A percentile compares a stretch with the other conserved stretches of the same genome.
Conservation (phyloP, 2,113 vertebrate genomes). For the Scartelaos histophorus region DNA sequence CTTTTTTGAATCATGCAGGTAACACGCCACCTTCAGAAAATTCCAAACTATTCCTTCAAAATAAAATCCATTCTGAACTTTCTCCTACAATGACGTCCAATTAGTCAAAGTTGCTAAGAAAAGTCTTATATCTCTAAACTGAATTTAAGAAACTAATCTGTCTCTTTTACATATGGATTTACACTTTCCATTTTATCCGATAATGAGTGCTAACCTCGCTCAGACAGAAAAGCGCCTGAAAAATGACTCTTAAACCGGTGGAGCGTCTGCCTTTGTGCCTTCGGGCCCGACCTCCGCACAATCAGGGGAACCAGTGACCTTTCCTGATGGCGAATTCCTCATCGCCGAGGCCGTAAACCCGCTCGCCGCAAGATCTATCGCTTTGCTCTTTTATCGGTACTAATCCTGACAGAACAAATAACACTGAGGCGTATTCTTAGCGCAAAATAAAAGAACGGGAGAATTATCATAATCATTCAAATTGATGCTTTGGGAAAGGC, state of each 20-base stretch:
- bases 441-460: slow-evolving; percentile 35
- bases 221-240: slow-evolving; percentile 41
- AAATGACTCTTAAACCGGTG: slow-evolving; percentile 27
- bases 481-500: slow-evolving; percentile 48
- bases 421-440: slow-evolving; percentile 41
- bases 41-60: not conserved
- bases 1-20: too few relatives aligned
- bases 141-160: slow-evolving; percentile 16
- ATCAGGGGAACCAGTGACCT: slow-evolving; percentile 61
- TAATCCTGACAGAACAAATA: slow-evolving; percentile 68
- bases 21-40: too few relatives aligned
- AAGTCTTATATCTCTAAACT: not conserved
- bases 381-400: slow-evolving; percentile 69
- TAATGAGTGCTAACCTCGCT: slow-evolving; percentile 10
- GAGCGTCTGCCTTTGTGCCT: slow-evolving; percentile 34
- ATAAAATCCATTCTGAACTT: slow-evolving; percentile 28
- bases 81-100: slow-evolving; percentile 31
- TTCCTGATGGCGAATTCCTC: slow-evolving; percentile 56
- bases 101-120: not conserved
- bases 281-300: slow-evolving; percentile 36
- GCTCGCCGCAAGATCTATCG: slow-evolving; percentile 49
- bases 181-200: slow-evolving; percentile 1
- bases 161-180: not conserved
- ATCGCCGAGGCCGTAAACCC: slow-evolving; percentile 54
- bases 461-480: slow-evolving; percentile 60